Evolutionary conservation across 2,797 vertebrate species (phyloP).

Genomic region (Sebastes cheni): DNA sequence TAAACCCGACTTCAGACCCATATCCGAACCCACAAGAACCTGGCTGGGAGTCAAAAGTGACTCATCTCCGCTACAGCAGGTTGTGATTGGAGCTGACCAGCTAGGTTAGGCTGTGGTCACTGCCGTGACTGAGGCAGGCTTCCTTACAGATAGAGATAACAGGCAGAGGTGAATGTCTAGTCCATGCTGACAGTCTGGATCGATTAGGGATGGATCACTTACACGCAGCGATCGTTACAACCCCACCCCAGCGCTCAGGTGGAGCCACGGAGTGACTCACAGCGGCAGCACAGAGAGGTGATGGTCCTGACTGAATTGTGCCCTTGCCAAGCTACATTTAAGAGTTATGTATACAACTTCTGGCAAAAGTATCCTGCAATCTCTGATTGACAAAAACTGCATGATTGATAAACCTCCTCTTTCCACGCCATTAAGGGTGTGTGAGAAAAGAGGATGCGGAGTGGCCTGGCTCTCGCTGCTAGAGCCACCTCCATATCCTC

Average conservation of each 20-base stretch:
- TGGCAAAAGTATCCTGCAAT: slow-evolving; percentile 13
- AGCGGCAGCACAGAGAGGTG: slow-evolving; percentile 43
- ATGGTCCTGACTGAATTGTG: slow-evolving; percentile 45
- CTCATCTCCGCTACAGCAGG: slow-evolving; percentile 42
- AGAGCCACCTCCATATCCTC: slow-evolving; percentile 75
- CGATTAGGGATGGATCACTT: slow-evolving; percentile 84
- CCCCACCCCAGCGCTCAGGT: slow-evolving; percentile 76
- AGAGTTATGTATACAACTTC: slow-evolving; percentile 15
- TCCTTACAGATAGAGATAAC: slow-evolving; percentile 79
- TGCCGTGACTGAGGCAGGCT: slow-evolving; percentile 76
- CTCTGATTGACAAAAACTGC: slow-evolving; percentile 52
- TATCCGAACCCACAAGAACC: slow-evolving; percentile 9
- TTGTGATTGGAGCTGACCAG: slow-evolving; percentile 81
- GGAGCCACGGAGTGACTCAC: slow-evolving; percentile 63
- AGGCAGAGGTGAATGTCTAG: slow-evolving; percentile 84
- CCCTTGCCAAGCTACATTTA: slow-evolving; percentile 21
- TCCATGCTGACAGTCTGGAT: slow-evolving; percentile 85
- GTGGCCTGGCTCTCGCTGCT: slow-evolving; percentile 62
- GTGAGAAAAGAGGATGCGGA: slow-evolving; percentile 58
- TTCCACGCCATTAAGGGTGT: slow-evolving; percentile 57
- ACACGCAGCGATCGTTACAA: slow-evolving; percentile 79
- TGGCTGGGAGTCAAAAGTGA: slow-evolving; percentile 35
- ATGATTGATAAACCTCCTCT: slow-evolving; percentile 65
- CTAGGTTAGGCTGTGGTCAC: slow-evolving; percentile 81
- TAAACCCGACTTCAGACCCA: slow-evolving; percentile 42